A percentile compares a stretch with the other conserved stretches of the same genome.
These are phyloP conservation scores for Myiopsitta monachus DNA, from an alignment of 2,113 vertebrate species.

Conservation along the genomic window DNA sequence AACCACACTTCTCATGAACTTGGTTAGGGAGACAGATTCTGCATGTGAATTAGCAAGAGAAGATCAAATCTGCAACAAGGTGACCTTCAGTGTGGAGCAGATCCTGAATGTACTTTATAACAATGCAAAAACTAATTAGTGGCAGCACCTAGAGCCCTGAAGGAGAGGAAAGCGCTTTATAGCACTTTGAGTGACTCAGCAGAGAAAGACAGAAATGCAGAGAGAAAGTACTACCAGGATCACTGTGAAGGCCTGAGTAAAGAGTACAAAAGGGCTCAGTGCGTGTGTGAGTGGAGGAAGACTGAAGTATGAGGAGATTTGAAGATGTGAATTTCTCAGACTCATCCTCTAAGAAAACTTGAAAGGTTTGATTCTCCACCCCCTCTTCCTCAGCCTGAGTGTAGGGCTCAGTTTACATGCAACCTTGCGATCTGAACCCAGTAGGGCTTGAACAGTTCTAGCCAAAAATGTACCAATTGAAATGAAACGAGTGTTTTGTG, in stretches of 20 bases:
- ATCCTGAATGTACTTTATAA: background rate
- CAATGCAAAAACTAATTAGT: background rate
- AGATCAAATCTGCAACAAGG: background rate
- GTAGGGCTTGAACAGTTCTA: conserved; percentile 44
- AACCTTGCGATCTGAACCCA: conserved; percentile 45
- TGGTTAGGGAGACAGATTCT: background rate
- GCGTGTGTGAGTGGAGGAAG: background rate
- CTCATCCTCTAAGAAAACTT: conserved; percentile 45
- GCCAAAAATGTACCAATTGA: conserved; percentile 56
- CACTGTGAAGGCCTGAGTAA: background rate
- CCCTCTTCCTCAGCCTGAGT: conserved; percentile 25
- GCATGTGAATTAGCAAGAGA: background rate
- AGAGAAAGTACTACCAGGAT: background rate
- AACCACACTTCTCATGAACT: background rate
- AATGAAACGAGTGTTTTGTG: conserved; percentile 50
- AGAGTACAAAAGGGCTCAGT: background rate
- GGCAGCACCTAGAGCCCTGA: background rate
- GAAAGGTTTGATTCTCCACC: conserved; percentile 53
- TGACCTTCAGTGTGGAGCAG: background rate
- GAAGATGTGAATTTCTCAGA: conserved; percentile 51
- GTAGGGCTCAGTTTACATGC: conserved; percentile 34
- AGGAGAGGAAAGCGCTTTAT: background rate
- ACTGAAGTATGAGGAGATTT: background rate
- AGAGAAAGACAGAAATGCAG: background rate
- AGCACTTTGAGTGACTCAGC: background rate